These are phyloP conservation scores for Daubentonia madagascariensis DNA, from an alignment of 2,113 vertebrate genomes.

Conservation along the genomic window DNA sequence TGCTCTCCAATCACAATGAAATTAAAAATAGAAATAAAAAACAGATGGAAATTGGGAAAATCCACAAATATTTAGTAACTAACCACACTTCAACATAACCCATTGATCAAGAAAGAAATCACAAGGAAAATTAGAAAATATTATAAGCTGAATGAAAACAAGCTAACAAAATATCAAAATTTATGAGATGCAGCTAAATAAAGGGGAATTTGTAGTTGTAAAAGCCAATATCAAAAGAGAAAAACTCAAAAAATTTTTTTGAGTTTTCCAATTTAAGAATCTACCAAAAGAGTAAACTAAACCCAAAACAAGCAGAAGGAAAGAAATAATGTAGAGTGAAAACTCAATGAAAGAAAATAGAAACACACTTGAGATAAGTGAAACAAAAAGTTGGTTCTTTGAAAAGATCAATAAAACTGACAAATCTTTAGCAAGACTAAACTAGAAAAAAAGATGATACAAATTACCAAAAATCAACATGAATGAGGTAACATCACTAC, in stretches of 20 bases:
- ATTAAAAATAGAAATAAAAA: slow-evolving; percentile 12
- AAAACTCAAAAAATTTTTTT: background rate
- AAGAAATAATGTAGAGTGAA: background rate
- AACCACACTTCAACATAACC: background rate
- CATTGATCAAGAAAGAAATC: background rate
- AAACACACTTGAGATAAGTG: background rate
- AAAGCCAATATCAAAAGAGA: background rate
- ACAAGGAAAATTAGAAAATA: background rate
- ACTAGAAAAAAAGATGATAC: background rate
- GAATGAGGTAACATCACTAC: background rate
- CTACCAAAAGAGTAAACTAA: background rate
- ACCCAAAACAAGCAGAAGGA: background rate
- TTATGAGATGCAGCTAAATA: background rate
- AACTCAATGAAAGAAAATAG: background rate
- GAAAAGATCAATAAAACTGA: background rate
- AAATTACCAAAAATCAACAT: background rate
- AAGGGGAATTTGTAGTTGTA: background rate
- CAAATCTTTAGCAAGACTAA: background rate
- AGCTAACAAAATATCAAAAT: background rate
- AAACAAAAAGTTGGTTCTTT: background rate
- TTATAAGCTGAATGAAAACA: background rate
- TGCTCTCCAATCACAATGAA: background rate
- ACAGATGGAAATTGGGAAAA: background rate
- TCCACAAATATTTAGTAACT: background rate
- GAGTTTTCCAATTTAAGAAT: background rate